Conservation (phyloP, 1,140 invertebrate species). For the Conus ventricosus region DNA sequence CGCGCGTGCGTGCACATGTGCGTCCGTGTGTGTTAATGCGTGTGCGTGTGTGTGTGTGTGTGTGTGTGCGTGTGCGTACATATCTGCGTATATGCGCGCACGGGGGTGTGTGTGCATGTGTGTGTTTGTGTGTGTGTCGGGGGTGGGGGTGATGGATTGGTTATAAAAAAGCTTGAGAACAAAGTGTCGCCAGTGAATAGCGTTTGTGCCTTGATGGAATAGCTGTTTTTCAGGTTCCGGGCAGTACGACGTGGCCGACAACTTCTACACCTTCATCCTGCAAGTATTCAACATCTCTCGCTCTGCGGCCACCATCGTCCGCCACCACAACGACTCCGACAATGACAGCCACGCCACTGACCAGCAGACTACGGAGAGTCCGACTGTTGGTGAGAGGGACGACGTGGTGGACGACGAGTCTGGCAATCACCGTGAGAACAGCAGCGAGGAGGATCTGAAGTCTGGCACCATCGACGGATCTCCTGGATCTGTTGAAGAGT, state of each 20-base stretch:
- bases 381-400: not conserved
- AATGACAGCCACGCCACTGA: not conserved
- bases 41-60: constrained; percentile 1
- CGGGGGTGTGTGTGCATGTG: too few relatives aligned
- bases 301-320: not conserved
- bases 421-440: not conserved
- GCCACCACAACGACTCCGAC: not conserved
- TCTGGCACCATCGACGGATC: not conserved
- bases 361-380: too few relatives aligned
- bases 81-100: too few relatives aligned
- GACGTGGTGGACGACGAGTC: not conserved
- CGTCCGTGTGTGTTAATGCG: not conserved
- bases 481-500: too few relatives aligned
- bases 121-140: too few relatives aligned
- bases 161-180: not conserved
- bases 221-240: not conserved
- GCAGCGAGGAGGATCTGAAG: not conserved
- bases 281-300: constrained; percentile 29
- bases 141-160: too few relatives aligned
- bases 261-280: constrained; percentile 30
- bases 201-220: not conserved
- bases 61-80: not conserved
- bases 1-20: too few relatives aligned
- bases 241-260: not conserved
- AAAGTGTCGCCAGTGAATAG: not conserved